These are phyloP conservation scores for Lontra canadensis DNA, from an alignment of 2,113 vertebrate genomes.

Conservation along the genomic window DNA sequence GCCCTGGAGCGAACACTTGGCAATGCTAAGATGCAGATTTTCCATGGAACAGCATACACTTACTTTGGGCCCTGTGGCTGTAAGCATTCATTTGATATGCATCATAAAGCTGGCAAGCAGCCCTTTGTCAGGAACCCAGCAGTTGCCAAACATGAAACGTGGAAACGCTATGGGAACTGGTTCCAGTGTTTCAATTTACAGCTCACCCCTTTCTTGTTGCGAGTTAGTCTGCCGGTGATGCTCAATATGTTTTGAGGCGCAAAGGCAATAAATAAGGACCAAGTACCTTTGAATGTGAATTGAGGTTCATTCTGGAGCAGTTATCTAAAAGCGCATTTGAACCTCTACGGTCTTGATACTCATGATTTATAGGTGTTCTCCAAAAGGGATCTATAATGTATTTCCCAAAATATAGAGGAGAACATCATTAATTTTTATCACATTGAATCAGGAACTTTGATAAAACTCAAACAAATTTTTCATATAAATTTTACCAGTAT, in stretches of 20 bases:
- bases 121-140: constrained; percentile 83
- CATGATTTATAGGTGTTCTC: not conserved
- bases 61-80: constrained; percentile 83
- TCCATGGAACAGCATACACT: constrained; percentile 85
- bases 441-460: constrained; percentile 29
- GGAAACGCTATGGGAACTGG: constrained; percentile 65
- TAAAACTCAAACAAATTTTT: constrained; percentile 34
- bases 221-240: not conserved
- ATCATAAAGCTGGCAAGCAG: constrained; percentile 87
- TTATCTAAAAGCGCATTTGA: not conserved
- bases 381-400: not conserved
- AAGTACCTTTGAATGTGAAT: not conserved
- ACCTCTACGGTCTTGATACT: not conserved
- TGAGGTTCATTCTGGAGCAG: not conserved
- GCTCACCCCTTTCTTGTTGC: constrained; percentile 9
- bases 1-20: constrained; percentile 85
- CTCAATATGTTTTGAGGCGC: not conserved
- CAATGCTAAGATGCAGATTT: constrained; percentile 85
- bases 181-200: constrained; percentile 65
- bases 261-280: constrained; percentile 1
- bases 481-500: not conserved
- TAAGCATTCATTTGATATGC: constrained; percentile 87
- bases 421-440: constrained; percentile 33
- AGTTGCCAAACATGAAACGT: constrained; percentile 66
- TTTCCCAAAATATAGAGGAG: not conserved